phyloP scores from a whole-genome alignment of 2,888 invertebrate genomes.

The Ormyrus nitidulus region DNA sequence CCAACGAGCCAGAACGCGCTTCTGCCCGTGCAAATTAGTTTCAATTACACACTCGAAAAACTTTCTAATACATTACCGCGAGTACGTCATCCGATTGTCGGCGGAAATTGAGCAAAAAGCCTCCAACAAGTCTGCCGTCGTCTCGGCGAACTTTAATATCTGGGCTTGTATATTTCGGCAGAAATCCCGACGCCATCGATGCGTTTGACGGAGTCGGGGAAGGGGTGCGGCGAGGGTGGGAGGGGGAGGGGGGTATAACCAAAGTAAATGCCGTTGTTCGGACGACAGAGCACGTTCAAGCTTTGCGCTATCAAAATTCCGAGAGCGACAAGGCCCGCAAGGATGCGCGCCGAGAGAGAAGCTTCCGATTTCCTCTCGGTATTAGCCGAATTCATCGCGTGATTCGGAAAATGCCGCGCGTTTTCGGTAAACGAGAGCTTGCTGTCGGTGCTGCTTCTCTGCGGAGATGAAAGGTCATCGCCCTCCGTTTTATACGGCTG shows the following conservation, averaged over 20 bases:
- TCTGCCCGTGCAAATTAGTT: background rate
- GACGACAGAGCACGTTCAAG: conserved; percentile 60
- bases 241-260: conserved; percentile 1
- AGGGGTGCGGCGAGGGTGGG: background rate
- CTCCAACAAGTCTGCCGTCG: background rate
- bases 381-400: conserved; percentile 36
- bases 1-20: too few species aligned
- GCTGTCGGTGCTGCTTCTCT: too few species aligned
- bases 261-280: conserved; percentile 57
- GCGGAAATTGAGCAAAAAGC: background rate
- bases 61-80: conserved; percentile 7
- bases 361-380: conserved; percentile 11
- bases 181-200: background rate
- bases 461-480: background rate
- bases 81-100: background rate
- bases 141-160: background rate
- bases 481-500: too few species aligned
- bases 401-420: conserved; percentile 25
- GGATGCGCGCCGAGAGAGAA: background rate
- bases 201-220: background rate
- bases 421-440: conserved; percentile 3
- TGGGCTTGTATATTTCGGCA: background rate
- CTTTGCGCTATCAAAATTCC: conserved; percentile 66
- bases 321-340: conserved; percentile 41
- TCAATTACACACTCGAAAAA: conserved; percentile 15